phyloP scores from a whole-genome alignment of 2,888 invertebrate genomes.

The Horisme vitalbata region DNA sequence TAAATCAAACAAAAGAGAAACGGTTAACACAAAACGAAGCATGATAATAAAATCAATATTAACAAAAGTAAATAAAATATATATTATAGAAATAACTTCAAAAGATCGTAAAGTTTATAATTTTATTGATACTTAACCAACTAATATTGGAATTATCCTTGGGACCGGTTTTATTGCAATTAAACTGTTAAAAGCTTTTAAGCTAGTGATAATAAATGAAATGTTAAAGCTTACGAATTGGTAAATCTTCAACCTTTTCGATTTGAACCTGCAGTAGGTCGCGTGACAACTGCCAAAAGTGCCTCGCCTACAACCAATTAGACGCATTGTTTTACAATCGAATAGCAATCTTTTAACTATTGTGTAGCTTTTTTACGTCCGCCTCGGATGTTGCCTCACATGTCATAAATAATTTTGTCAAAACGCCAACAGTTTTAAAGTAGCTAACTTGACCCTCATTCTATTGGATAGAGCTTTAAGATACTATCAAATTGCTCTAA shows the following conservation, averaged over 20 bases:
- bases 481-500: constrained; percentile 6
- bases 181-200: constrained; percentile 12
- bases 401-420: constrained; percentile 29
- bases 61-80: constrained; percentile 11
- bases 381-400: constrained; percentile 20
- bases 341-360: constrained; percentile 53
- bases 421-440: constrained; percentile 22
- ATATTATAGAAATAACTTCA: no score
- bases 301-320: constrained; percentile 62
- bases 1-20: constrained; percentile 8
- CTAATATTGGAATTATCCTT: constrained; percentile 21
- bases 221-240: background rate
- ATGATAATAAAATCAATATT: constrained; percentile 19
- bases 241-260: constrained; percentile 2
- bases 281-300: constrained; percentile 31
- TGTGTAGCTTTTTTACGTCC: constrained; percentile 49
- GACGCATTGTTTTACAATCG: constrained; percentile 61
- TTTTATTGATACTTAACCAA: constrained; percentile 22
- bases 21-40: constrained; percentile 19
- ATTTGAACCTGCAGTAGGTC: constrained; percentile 18
- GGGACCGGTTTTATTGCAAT: constrained; percentile 20
- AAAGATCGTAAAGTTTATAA: constrained; percentile 17
- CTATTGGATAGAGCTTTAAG: no score
- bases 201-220: constrained; percentile 11
- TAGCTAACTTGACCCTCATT: constrained; percentile 17